Base-by-base conservation (phyloP, 1,140 invertebrate genomes). In the Drosophila kepulauana region DNA sequence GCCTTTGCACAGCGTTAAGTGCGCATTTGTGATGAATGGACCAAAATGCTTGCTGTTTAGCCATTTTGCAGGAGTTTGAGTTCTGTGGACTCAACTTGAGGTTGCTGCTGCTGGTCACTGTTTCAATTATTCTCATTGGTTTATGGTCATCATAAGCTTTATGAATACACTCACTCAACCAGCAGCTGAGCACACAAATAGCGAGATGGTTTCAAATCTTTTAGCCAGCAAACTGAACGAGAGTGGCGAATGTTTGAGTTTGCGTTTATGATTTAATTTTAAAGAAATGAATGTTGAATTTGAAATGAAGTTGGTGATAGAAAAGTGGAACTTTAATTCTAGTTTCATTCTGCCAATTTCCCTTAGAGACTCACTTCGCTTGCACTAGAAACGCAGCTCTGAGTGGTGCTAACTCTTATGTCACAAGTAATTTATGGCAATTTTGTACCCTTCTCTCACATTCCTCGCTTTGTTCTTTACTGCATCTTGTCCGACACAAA, bases 1-100 rank as follows among this genome's bases (percentile, higher is more conserved):
- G 75, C 76, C 63, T 68, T 77, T 68, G 59, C 71, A 78, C 52
- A 80, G 84, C 79, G 80, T 87, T 87, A 87, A 87, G 80, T 82
- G 84, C 72, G 69, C 75, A 77, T 77, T 81, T 85, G 52, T 74
- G 61, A 74, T 81, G 75, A 86, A 85, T 85, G 78, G 16, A 49
- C 48, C n/a, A 11, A 66, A 25, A 65, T 15, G 51, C 61, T 61
- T 16, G 51, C 65, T 77, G 68, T 70, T 70, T 85, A 69, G 61
- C 81, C 74, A 81, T 85, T 25, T 25, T 70, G 74, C 65, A 78
- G 54, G 59, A 35, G 35, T 58, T 58, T 63, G 49, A 56, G 15
- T 25, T 56, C 7, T 33, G n/a, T 11, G 16, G 13, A n/a, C 16
- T 41, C n/a, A 68, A 35, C 3, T 61, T 61, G 20, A 46, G 43